phyloP scores from a whole-genome alignment of 2,113 vertebrate genomes.

The Upupa epops region DNA sequence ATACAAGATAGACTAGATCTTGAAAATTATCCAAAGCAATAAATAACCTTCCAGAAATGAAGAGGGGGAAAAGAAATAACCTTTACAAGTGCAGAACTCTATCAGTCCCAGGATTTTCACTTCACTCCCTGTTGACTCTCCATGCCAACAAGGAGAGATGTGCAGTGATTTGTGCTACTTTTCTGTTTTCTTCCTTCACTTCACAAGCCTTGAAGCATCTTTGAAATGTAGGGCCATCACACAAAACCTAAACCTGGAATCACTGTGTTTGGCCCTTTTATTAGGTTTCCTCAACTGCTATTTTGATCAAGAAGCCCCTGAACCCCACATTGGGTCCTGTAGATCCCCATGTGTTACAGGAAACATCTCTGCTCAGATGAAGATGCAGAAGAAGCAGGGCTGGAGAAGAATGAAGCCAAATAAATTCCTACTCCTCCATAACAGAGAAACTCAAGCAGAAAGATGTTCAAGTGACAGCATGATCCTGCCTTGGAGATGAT shows the following conservation, averaged over 20 bases:
- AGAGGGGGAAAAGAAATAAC: background rate
- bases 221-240: background rate
- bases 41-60: background rate
- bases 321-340: background rate
- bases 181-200: background rate
- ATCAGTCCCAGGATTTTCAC: background rate
- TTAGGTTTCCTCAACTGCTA: background rate
- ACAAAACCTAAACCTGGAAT: no score
- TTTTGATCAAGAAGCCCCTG: background rate
- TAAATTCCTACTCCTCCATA: background rate
- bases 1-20: background rate
- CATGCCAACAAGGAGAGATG: background rate
- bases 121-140: background rate
- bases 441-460: background rate
- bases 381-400: fast-evolving
- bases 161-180: background rate
- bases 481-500: background rate
- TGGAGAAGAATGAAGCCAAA: background rate
- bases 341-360: background rate
- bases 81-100: background rate
- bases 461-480: background rate
- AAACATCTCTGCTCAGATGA: background rate
- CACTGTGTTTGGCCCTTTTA: background rate
- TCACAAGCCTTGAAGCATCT: background rate
- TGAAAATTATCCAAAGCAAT: background rate